Evolutionary conservation across 2,113 vertebrate species (phyloP), one percentile per base, ranked within the genome.

Genomic region (Rhynchopsitta pachyrhyncha): DNA sequence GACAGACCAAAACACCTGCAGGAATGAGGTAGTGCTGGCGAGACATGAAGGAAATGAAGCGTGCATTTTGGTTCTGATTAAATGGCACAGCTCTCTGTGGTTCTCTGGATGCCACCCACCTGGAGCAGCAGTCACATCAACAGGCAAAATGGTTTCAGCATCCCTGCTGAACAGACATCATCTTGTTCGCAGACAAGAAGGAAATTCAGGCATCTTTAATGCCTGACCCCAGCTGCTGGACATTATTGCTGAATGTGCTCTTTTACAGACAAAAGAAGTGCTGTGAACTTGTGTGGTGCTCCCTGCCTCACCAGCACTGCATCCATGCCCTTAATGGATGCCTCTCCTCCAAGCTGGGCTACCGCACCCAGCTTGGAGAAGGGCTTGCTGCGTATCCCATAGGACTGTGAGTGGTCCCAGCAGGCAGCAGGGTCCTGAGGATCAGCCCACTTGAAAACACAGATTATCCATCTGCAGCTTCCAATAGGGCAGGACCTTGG

Each of bases 311-410:
- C 42, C 73, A 66, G 57, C 12, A 3, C 47, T 64, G 47, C 47
- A 5, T 0, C 6, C 28, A 8, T 5, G 5, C 17, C 44, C 57
- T 7, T 18, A 39, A 31, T 0, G 3, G 66, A 19, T 27, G 22
- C 0, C 0, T 13, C 44, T 78, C 14, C 47, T 63, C 42, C 28
- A 1, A n/a, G 33, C 11, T 63, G 69, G 37, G 12, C 13, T 70
- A 71, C 44, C 1, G 3, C 53, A 64, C 20, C 23, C 13, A 5
- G 27, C 42, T 4, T 8, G 29, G 33, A 70, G 46, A 49, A 44
- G 35, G 29, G 23, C 50, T 27, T 62, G 39, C 31, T 46, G 5
- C 2, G 2, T 1, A 1, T 27, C 50, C 73, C 17, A 0, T 3
- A 23, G 33, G 46, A 20, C 15, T 27, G 8, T 1, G 18, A 33